Base-by-base conservation (phyloP, 2,888 invertebrate genomes). In the Noctua fimbriata region DNA sequence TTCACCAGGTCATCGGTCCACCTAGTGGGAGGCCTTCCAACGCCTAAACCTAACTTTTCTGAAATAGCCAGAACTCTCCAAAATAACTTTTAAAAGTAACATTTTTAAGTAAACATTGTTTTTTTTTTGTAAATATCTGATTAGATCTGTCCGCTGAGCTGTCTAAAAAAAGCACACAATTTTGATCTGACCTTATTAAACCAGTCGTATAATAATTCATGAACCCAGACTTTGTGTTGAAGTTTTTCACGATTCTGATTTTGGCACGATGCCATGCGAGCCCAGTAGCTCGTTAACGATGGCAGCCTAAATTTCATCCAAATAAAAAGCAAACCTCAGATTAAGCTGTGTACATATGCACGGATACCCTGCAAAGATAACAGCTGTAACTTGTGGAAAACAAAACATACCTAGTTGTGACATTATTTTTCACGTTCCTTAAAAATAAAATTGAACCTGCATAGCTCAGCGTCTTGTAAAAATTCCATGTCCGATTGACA, bases 191-290 rank as follows among this genome's bases (percentile, higher is more conserved):
- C 74, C 58, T 36, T 71, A 80, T 60, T 58, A 58, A 55, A 32
- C 18, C 55, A 82, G 41, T 24, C 24, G 44, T 49, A 76, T 60
- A 41, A 28, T 67, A 76, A 66, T 85, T 63, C 36, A 28, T 69
- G 28, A 67, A 71, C 16, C 60, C 32, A 49, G 28, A 32, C 24
- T 65, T 77, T 52, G 41, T 74, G 58, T 52, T 32, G 28, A 65
- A 78, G 24, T 60, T 73, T 84, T 72, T 36, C 69, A 67, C 69
- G n/a, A 67, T 47, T 58, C 65, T 41, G 63, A 21, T 72, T 76
- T 66, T 87, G 84, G 87, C 87, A 80, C 60, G 47, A 36, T 74
- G 87, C 84, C 84, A 84, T 44, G 44, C 70, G 32, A 78, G 69
- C 65, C 67, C 49, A 60, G 72, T 36, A 55, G 73, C 66, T 86